Evolutionary conservation across 2,888 invertebrate species (phyloP).

Genomic region (Mongoloraphidia duomilia): DNA sequence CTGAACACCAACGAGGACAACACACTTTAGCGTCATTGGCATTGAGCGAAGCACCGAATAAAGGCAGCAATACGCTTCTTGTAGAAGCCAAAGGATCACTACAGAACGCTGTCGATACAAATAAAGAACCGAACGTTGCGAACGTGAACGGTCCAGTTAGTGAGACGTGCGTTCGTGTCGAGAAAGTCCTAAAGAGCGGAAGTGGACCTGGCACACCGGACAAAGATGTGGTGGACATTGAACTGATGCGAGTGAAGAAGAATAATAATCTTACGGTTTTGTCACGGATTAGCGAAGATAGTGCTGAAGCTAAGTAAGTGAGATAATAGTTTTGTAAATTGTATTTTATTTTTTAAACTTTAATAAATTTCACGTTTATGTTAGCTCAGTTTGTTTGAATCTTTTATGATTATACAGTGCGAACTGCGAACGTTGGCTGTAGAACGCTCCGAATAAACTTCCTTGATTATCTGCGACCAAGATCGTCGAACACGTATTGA

Average conservation of each 20-base stretch:
- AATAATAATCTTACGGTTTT: background rate
- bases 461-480: too few species aligned
- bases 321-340: background rate
- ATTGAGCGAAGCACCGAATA: slow-evolving; percentile 4
- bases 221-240: background rate
- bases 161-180: background rate
- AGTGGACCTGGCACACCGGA: too few species aligned
- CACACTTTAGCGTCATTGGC: slow-evolving; percentile 3
- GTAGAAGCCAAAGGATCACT: background rate
- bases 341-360: too few species aligned
- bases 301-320: slow-evolving; percentile 3
- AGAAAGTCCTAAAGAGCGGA: too few species aligned
- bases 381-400: too few species aligned
- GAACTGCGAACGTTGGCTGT: too few species aligned
- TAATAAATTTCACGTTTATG: too few species aligned
- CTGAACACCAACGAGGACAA: slow-evolving; percentile 32
- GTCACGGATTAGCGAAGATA: slow-evolving; percentile 2
- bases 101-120: background rate
- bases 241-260: background rate
- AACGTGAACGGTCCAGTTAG: background rate
- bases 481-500: too few species aligned
- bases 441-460: too few species aligned
- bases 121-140: background rate
- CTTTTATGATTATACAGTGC: too few species aligned
- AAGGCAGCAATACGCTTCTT: slow-evolving; percentile 2